Percentiles rank a stretch among this genome's conserved stretches.
These are phyloP conservation scores for Yponomeuta evonymella DNA, from an alignment of 2,888 invertebrate species.

Conservation along the genomic window DNA sequence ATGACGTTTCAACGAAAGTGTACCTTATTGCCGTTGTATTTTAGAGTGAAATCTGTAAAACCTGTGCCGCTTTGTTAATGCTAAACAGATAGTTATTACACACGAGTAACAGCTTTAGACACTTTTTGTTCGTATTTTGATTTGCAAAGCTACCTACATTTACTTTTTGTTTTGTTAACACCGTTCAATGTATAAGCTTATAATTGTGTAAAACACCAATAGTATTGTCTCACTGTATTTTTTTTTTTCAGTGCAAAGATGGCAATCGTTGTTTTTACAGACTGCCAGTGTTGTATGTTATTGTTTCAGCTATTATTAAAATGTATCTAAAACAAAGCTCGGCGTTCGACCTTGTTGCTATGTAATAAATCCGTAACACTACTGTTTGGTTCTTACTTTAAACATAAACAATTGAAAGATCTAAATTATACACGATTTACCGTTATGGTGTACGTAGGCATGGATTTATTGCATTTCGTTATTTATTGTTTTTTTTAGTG, in stretches of 20 bases:
- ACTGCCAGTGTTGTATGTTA: not conserved
- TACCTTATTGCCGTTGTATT: not conserved
- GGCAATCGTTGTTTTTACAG: not conserved
- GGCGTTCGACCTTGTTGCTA: not conserved
- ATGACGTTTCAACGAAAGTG: slow-evolving; percentile 12
- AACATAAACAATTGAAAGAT: not conserved
- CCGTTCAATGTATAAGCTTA: slow-evolving; percentile 14
- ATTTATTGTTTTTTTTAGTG: too few species aligned
- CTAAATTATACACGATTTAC: not conserved
- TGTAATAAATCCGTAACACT: not conserved
- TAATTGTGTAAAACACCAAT: not conserved
- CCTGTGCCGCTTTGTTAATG: slow-evolving; percentile 7
- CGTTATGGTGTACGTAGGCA: too few species aligned
- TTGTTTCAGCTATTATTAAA: not conserved
- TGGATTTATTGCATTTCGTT: too few species aligned
- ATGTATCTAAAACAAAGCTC: not conserved
- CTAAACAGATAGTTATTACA: slow-evolving; percentile 10
- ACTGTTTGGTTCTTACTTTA: not conserved
- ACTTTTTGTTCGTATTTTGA: slow-evolving; percentile 11
- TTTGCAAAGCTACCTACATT: slow-evolving; percentile 13
- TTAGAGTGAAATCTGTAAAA: slow-evolving; percentile 8
- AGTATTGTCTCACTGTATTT: not conserved
- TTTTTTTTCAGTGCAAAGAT: not conserved
- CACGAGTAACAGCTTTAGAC: slow-evolving; percentile 11
- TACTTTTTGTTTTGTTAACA: not conserved